Evolutionary conservation across 1,140 invertebrate species (phyloP).

Genomic region (Eupristina koningsbergeri): DNA sequence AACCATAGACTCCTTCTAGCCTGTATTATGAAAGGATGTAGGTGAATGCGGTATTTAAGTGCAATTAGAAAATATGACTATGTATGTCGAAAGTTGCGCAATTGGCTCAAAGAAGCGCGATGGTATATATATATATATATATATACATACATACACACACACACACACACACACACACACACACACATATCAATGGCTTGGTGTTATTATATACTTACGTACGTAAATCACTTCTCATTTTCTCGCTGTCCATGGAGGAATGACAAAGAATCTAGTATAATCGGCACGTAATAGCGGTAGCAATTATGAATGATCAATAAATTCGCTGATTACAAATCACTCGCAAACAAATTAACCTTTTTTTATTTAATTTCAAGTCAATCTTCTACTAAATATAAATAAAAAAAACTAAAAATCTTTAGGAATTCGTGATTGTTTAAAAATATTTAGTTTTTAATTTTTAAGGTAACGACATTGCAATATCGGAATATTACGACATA

Average conservation of each 20-base stretch:
- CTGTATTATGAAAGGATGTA: conserved; percentile 45
- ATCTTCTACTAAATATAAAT: not conserved
- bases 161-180: no score
- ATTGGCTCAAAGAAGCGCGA: conserved; percentile 46
- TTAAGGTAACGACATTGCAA: no score
- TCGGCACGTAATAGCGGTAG: conserved; percentile 16
- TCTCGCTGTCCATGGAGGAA: conserved; percentile 27
- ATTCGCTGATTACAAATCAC: conserved; percentile 33
- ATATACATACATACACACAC: no score
- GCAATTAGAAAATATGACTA: conserved; percentile 47
- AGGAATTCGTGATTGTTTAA: no score
- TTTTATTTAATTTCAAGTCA: not conserved
- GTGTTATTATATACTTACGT: conserved; percentile 48
- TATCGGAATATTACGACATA: no score
- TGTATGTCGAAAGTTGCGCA: conserved; percentile 47
- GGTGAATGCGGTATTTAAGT: conserved; percentile 46
- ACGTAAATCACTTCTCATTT: conserved; percentile 50
- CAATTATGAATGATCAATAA: conserved; percentile 42
- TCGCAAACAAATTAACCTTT: conserved; percentile 22
- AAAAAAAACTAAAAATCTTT: not conserved
- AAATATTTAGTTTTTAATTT: no score
- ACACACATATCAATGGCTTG: no score
- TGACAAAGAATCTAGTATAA: conserved; percentile 43
- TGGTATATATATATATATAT: conserved; percentile 22
- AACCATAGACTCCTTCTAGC: conserved; percentile 21